These are phyloP conservation scores for Cinclus cinclus DNA, from an alignment of 2,113 vertebrate species.

Conservation along the genomic window DNA sequence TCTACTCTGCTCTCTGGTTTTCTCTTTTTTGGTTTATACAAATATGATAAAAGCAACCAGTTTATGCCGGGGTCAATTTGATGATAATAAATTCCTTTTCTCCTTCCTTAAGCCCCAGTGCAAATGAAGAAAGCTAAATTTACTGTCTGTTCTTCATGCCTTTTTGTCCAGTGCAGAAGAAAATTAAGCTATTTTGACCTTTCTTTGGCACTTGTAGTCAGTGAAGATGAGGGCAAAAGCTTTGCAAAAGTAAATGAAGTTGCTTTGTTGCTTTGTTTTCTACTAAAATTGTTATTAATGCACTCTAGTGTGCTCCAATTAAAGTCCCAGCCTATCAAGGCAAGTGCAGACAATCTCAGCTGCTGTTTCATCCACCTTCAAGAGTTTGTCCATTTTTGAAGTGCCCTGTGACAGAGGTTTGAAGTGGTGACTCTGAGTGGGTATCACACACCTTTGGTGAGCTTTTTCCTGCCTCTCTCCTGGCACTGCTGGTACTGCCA, in stretches of 20 bases:
- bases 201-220: not conserved
- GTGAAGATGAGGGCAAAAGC: not conserved
- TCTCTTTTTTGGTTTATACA: not conserved
- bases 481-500: not conserved
- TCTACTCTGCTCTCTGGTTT: not conserved
- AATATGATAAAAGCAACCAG: not conserved
- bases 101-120: not conserved
- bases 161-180: not conserved
- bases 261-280: accelerated
- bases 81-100: not conserved
- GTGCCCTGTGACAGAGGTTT: not conserved
- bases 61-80: not conserved
- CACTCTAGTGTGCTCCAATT: not conserved
- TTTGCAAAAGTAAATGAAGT: not conserved
- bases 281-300: not conserved
- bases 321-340: not conserved
- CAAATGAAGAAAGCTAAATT: not conserved
- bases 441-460: accelerated
- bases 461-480: not conserved
- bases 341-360: not conserved
- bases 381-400: not conserved
- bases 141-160: not conserved
- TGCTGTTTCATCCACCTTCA: not conserved
- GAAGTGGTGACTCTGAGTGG: not conserved
- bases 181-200: constrained; percentile 46